A percentile compares a stretch with the other conserved stretches of the same genome.
These are phyloP conservation scores for Poeciliopsis paucimaculata DNA, from an alignment of 2,797 vertebrate species.

Conservation along the genomic window DNA sequence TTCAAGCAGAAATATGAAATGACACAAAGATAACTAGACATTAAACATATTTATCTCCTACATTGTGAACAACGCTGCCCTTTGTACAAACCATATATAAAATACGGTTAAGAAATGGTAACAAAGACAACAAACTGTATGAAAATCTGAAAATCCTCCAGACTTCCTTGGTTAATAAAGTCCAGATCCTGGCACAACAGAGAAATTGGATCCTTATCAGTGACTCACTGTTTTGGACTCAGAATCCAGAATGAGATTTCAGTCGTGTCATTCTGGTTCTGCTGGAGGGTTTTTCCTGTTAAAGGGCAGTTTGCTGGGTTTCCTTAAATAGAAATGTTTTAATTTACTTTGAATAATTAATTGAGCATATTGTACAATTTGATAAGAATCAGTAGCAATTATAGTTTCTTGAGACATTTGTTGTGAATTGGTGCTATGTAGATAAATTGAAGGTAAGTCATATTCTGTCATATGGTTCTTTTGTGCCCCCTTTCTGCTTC, in stretches of 20 bases:
- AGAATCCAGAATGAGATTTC: not conserved
- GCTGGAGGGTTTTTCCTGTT: too few relatives aligned
- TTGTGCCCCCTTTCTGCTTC: not conserved
- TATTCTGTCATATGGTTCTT: not conserved
- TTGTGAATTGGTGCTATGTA: too few relatives aligned
- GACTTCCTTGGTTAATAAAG: not conserved
- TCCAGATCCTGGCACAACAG: not conserved
- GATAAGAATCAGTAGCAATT: too few relatives aligned
- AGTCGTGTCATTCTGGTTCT: not conserved
- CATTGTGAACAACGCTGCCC: not conserved
- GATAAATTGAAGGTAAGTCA: not conserved
- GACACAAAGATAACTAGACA: not conserved
- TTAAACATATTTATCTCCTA: not conserved
- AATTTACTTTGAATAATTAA: too few relatives aligned
- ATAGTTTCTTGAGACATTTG: too few relatives aligned
- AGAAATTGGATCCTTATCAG: not conserved
- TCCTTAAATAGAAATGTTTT: too few relatives aligned
- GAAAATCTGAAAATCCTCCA: not conserved
- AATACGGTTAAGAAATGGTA: not conserved
- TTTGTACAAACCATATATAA: not conserved
- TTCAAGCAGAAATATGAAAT: not conserved
- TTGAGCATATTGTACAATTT: too few relatives aligned
- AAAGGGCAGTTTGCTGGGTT: too few relatives aligned
- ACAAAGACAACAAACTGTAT: not conserved
- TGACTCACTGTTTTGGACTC: not conserved